These are phyloP conservation scores for Drosophila kuntzei DNA, from an alignment of 2,888 invertebrate species.

Conservation along the genomic window DNA sequence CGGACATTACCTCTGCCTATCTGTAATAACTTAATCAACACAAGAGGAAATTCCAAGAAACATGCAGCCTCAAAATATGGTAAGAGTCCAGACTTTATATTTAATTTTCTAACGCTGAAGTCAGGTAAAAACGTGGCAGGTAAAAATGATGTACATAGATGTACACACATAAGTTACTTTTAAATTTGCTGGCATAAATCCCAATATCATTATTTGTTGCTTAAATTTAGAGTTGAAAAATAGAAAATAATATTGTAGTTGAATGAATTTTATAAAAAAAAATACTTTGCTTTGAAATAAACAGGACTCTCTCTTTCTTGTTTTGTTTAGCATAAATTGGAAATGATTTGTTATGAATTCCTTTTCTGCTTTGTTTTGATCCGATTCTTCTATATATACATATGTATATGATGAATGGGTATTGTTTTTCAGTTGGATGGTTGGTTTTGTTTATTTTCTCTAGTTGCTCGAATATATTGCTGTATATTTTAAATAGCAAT, in stretches of 20 bases:
- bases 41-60: slow-evolving; percentile 81
- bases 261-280: too few relatives aligned
- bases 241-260: too few relatives aligned
- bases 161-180: too few relatives aligned
- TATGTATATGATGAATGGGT: neutral
- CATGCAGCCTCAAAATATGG: slow-evolving; percentile 85
- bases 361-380: neutral
- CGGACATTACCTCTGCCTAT: slow-evolving; percentile 59
- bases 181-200: too few relatives aligned
- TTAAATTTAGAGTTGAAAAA: too few relatives aligned
- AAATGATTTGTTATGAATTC: neutral
- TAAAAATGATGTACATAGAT: neutral
- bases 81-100: slow-evolving; percentile 49
- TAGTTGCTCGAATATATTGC: neutral
- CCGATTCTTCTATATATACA: neutral
- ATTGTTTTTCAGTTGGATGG: neutral
- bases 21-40: slow-evolving; percentile 75
- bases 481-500: slow-evolving; percentile 10
- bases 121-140: neutral
- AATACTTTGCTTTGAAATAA: too few relatives aligned
- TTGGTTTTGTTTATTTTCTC: neutral
- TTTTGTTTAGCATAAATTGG: too few relatives aligned
- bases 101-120: neutral
- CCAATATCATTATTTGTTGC: too few relatives aligned
- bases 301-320: too few relatives aligned